Evolutionary conservation across 2,113 vertebrate species (phyloP).

Genomic region (Rhea americana): DNA sequence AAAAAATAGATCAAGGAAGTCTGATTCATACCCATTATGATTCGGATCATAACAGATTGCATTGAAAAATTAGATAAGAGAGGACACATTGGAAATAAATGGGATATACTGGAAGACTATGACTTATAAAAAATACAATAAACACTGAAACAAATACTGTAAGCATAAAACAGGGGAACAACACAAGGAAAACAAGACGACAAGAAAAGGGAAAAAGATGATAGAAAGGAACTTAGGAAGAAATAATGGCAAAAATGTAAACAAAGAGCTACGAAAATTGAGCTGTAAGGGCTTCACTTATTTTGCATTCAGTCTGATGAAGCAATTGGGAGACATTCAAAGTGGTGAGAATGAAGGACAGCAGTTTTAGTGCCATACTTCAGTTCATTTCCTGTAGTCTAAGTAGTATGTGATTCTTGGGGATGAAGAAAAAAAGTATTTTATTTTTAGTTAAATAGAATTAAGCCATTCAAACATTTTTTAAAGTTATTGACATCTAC

Average conservation of each 20-base stretch:
- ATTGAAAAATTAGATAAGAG: no score
- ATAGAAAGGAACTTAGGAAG: background rate
- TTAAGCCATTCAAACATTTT: background rate
- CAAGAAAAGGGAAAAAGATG: accelerated
- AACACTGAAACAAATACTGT: no score
- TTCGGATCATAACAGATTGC: no score
- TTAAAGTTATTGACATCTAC: background rate
- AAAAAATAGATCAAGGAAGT: background rate
- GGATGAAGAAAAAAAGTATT: background rate
- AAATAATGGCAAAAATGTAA: conserved; percentile 12
- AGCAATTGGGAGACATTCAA: conserved; percentile 22
- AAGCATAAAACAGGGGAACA: no score
- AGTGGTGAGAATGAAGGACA: conserved; percentile 51
- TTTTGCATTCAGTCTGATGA: conserved; percentile 19
- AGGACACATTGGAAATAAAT: no score
- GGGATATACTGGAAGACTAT: no score
- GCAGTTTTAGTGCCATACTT: conserved; percentile 32
- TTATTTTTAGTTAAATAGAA: conserved; percentile 40
- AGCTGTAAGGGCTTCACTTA: background rate
- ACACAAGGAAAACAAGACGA: background rate
- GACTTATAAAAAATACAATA: no score
- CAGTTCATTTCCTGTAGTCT: conserved; percentile 49
- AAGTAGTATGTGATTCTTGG: background rate
- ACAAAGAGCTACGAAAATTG: background rate
- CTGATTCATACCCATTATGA: background rate